phyloP scores from a whole-genome alignment of 2,888 invertebrate genomes.

The Acanthosepion esculentum region DNA sequence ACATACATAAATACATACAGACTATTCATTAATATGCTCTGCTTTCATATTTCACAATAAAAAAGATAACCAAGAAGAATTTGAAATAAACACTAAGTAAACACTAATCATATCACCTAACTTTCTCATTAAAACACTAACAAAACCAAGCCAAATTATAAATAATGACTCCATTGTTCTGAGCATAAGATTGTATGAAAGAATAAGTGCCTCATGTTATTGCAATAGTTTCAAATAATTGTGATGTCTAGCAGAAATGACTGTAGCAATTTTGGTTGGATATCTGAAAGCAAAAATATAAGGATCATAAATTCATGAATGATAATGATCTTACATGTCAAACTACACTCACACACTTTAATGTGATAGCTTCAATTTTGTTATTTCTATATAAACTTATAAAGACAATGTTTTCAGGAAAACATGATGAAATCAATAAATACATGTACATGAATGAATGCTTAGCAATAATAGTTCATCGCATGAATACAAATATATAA shows the following conservation, averaged over 20 bases:
- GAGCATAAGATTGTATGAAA: neutral
- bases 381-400: neutral
- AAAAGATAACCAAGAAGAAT: neutral
- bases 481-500: neutral
- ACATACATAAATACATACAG: neutral
- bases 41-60: neutral
- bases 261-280: neutral
- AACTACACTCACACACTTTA: neutral
- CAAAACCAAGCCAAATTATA: neutral
- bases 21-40: neutral
- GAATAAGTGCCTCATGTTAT: neutral
- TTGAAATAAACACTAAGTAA: neutral
- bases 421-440: neutral
- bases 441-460: neutral
- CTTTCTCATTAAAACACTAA: neutral
- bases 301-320: neutral
- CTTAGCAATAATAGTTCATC: neutral
- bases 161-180: neutral
- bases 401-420: neutral
- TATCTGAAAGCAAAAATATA: neutral
- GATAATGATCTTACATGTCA: constrained; percentile 16
- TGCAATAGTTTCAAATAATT: neutral
- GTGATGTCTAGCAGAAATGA: neutral
- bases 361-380: neutral
- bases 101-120: neutral